Evolutionary conservation across 35 echinoderm and acorn worm genomes (phyloP).

Genomic region (Holothuria glaberrima): DNA sequence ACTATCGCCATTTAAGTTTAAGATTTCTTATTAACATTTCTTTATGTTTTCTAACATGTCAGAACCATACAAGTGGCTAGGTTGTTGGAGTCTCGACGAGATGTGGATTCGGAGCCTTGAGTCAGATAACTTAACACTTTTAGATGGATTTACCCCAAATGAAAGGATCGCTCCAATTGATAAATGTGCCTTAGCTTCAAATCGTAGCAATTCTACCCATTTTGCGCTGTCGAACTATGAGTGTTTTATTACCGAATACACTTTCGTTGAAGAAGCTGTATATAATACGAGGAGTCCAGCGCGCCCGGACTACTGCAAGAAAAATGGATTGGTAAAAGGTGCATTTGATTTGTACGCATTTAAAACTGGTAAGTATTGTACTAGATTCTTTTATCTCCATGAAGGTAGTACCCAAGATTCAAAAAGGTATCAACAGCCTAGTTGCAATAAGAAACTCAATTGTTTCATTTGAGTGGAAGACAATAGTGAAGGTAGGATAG

Average conservation of each 20-base stretch:
- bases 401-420: too few species aligned
- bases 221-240: not conserved
- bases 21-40: not conserved
- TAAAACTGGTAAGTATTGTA: too few species aligned
- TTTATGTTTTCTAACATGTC: not conserved
- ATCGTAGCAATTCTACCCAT: not conserved
- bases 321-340: not conserved
- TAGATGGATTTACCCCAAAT: not conserved
- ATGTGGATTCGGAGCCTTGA: not conserved
- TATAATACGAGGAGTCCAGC: not conserved
- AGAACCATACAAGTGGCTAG: slow-evolving; percentile 11
- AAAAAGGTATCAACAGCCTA: too few species aligned
- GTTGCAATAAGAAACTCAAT: too few species aligned
- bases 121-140: not conserved
- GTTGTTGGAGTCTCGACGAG: not conserved
- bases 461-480: too few species aligned
- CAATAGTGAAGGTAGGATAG: too few species aligned
- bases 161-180: not conserved
- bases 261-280: not conserved
- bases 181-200: slow-evolving; percentile 14
- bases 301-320: not conserved
- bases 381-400: too few species aligned
- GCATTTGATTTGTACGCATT: slow-evolving; percentile 10
- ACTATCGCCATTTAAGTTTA: too few species aligned
- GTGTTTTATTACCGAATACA: not conserved